These are phyloP conservation scores for Anthoscopus minutus DNA, from an alignment of 2,113 vertebrate species.

Conservation along the genomic window DNA sequence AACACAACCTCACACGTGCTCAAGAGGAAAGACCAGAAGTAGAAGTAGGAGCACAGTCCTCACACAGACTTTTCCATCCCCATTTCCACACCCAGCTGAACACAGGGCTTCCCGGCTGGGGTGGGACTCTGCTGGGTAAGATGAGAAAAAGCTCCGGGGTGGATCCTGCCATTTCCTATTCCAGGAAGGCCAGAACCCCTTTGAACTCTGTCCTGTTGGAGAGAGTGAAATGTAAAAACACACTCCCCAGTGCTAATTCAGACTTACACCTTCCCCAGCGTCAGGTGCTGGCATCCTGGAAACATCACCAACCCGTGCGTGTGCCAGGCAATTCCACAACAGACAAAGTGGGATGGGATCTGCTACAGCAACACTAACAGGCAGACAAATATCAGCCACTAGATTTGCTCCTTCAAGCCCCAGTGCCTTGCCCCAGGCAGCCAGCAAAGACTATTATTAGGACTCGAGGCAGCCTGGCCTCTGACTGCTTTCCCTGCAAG, in stretches of 20 bases:
- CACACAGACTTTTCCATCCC: not conserved
- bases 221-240: not conserved
- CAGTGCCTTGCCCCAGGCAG: not conserved
- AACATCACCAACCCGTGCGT: rapidly evolving
- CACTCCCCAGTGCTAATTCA: not conserved
- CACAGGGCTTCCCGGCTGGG: not conserved
- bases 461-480: not conserved
- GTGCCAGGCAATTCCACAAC: not conserved
- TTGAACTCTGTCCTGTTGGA: conserved; percentile 9
- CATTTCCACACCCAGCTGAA: not conserved
- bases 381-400: not conserved
- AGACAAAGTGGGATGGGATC: rapidly evolving
- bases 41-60: not conserved
- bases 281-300: not conserved
- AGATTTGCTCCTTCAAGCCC: not conserved
- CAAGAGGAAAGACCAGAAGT: not conserved
- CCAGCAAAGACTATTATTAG: not conserved
- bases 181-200: conserved; percentile 12
- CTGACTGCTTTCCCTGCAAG: not conserved
- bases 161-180: not conserved
- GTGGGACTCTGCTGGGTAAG: conserved; percentile 3
- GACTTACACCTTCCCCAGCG: not conserved
- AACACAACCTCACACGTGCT: not conserved
- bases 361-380: not conserved
- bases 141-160: not conserved